These are phyloP conservation scores for Thomomys bottae DNA, from an alignment of 2,113 vertebrate species.

Conservation along the genomic window DNA sequence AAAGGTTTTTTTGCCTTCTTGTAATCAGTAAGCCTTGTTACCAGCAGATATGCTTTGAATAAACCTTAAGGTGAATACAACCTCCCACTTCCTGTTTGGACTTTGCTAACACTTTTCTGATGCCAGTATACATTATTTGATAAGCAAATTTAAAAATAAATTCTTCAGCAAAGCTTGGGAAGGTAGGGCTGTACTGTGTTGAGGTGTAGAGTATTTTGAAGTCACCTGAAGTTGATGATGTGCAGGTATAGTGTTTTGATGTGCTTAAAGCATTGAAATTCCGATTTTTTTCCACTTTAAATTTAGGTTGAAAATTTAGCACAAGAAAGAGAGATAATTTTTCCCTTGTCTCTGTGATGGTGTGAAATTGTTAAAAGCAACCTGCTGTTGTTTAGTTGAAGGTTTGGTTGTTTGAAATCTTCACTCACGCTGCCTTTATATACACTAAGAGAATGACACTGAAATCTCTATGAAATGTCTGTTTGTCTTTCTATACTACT, in stretches of 20 bases:
- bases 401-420: background rate
- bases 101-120: background rate
- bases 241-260: background rate
- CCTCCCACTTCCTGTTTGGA: background rate
- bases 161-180: background rate
- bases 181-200: background rate
- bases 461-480: background rate
- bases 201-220: background rate
- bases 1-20: background rate
- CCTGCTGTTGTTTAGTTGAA: background rate
- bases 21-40: background rate
- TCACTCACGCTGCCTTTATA: background rate
- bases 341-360: background rate
- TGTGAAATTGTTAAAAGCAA: constrained; percentile 2
- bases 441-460: background rate
- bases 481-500: background rate
- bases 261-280: constrained; percentile 29
- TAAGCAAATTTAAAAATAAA: background rate
- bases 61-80: background rate
- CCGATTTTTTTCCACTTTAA: background rate
- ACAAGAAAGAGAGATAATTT: background rate
- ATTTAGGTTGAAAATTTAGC: constrained; percentile 23
- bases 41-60: background rate
- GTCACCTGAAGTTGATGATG: background rate
- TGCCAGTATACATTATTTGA: background rate